Percentiles rank a stretch among this genome's conserved stretches.
Conservation (phyloP, 1,140 invertebrate genomes). For the Drosophila kurseongensis region DNA sequence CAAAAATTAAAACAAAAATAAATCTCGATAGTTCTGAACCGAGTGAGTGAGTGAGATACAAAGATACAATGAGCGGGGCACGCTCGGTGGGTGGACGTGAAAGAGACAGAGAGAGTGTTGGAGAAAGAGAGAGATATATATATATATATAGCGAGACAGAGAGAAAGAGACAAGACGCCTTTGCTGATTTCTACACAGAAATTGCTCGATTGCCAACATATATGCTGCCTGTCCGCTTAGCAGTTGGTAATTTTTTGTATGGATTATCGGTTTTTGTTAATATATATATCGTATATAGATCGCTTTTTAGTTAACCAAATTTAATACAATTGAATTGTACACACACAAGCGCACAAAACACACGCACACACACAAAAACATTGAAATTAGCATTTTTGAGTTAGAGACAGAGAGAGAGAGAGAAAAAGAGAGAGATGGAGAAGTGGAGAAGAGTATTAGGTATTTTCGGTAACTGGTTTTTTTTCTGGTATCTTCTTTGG, state of each 20-base stretch:
- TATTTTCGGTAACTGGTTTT: slow-evolving; percentile 6
- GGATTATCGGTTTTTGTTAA: slow-evolving; percentile 53
- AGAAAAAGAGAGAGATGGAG: slow-evolving; percentile 24
- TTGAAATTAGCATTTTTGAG: slow-evolving; percentile 72
- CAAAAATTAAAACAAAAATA: slow-evolving; percentile 54
- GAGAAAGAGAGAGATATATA: slow-evolving; percentile 11
- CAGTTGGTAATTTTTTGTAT: slow-evolving; percentile 46
- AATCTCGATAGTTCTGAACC: slow-evolving; percentile 43
- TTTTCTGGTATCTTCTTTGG: slow-evolving; percentile 22
- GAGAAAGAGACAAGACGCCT: slow-evolving; percentile 24
- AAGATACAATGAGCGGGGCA: slow-evolving; percentile 5
- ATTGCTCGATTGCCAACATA: slow-evolving; percentile 85
- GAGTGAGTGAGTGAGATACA: slow-evolving; percentile 29
- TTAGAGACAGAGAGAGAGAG: slow-evolving; percentile 28
- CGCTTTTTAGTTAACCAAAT: slow-evolving; percentile 71
- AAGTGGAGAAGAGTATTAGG: slow-evolving; percentile 20
- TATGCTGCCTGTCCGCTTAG: slow-evolving; percentile 82
- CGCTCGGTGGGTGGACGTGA: slow-evolving; percentile 29
- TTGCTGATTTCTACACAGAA: slow-evolving; percentile 67
- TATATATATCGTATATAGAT: slow-evolving; percentile 50
- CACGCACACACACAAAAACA: slow-evolving; percentile 70
- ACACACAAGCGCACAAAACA: slow-evolving; percentile 53
- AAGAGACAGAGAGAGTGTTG: slow-evolving; percentile 17
- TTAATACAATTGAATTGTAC: slow-evolving; percentile 78
- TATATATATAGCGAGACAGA: slow-evolving; percentile 15